A percentile compares a stretch with the other conserved stretches of the same genome.
phyloP scores from a whole-genome alignment of 2,888 invertebrate genomes.

The Drosophila lutescens region DNA sequence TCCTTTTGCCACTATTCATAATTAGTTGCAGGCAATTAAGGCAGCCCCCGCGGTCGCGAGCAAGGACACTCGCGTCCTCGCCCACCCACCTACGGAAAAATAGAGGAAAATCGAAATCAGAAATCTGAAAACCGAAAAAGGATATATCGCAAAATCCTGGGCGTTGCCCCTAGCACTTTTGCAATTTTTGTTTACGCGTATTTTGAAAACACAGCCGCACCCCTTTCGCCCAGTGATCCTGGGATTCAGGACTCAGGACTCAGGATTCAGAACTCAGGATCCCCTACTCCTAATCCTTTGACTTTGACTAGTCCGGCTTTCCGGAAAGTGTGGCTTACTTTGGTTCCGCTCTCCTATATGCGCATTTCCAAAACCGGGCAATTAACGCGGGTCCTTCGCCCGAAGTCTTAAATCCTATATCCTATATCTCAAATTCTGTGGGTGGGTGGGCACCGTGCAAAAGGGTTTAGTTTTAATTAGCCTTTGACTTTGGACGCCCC shows the following conservation, averaged over 20 bases:
- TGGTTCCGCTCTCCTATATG: slow-evolving; percentile 63
- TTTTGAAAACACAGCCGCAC: slow-evolving; percentile 79
- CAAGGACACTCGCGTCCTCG: slow-evolving; percentile 54
- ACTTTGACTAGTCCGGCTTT: slow-evolving; percentile 49
- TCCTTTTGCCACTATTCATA: slow-evolving; percentile 75
- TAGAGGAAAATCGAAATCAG: background rate
- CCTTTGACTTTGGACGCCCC: slow-evolving; percentile 66
- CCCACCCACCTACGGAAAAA: background rate
- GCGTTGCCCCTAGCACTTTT: slow-evolving; percentile 40
- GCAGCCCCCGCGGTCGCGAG: slow-evolving; percentile 64
- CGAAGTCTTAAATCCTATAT: slow-evolving; percentile 34
- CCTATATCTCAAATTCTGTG: background rate
- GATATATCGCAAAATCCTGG: background rate
- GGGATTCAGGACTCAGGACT: slow-evolving; percentile 6
- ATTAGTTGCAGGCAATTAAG: slow-evolving; percentile 80
- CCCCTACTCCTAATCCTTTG: too few relatives aligned
- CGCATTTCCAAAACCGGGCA: slow-evolving; percentile 60
- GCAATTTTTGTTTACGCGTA: slow-evolving; percentile 74
- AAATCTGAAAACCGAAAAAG: background rate
- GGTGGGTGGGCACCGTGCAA: slow-evolving; percentile 34
- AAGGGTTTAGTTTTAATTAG: slow-evolving; percentile 73
- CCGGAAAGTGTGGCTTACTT: slow-evolving; percentile 79
- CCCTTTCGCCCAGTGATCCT: slow-evolving; percentile 67
- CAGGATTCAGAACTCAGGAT: too few relatives aligned
- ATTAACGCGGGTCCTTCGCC: slow-evolving; percentile 68